Conservation (phyloP, 2,797 vertebrate species). For the Decapterus maruadsi region DNA sequence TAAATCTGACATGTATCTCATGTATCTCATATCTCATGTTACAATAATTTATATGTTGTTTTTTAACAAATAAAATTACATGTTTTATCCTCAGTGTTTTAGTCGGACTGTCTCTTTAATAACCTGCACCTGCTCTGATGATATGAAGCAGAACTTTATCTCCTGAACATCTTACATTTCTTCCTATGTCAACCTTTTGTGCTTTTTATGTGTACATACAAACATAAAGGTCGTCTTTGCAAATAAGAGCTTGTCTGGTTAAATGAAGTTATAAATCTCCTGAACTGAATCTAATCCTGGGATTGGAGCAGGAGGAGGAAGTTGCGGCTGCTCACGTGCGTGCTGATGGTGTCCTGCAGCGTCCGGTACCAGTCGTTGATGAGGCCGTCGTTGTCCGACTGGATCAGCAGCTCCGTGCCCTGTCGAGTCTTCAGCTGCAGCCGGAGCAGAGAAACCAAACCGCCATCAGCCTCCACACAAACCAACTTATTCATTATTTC, state of each 20-base stretch:
- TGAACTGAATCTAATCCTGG: background rate
- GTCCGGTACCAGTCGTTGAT: constrained; percentile 93
- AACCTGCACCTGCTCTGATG: too few species aligned
- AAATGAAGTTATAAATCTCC: background rate
- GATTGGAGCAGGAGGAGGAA: too few species aligned
- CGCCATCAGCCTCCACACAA: background rate
- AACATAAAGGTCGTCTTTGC: too few species aligned
- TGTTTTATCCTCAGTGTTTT: too few species aligned
- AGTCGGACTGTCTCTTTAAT: too few species aligned
- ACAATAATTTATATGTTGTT: background rate
- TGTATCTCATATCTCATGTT: too few species aligned
- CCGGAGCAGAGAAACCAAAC: background rate
- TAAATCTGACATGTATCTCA: background rate
- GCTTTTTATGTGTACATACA: too few species aligned
- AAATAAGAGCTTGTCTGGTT: too few species aligned
- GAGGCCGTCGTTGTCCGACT: constrained; percentile 92
- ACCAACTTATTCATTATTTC: background rate
- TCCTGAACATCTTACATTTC: too few species aligned
- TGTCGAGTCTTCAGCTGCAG: constrained; percentile 93
- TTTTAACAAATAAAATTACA: background rate
- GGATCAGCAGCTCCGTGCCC: constrained; percentile 95
- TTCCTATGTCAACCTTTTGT: too few species aligned
- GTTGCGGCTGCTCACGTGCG: constrained; percentile 85
- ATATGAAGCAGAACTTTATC: too few species aligned
- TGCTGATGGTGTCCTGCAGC: constrained; percentile 90